Evolutionary conservation across 2,888 invertebrate species (phyloP).

Genomic region (Acrobasis consociella): DNA sequence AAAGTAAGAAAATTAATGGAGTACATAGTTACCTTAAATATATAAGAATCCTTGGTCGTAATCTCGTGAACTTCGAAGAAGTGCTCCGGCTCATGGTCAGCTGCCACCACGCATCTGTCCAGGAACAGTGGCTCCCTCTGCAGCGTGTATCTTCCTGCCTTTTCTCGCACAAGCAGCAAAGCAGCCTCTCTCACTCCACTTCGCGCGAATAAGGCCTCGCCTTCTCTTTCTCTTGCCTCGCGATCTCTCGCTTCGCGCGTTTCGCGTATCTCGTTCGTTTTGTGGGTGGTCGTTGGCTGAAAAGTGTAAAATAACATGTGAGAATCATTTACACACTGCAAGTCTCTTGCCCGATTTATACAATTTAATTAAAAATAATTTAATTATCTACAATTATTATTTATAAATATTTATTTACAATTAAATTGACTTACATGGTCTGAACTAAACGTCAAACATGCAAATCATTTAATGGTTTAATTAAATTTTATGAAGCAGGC

Average conservation of each 20-base stretch:
- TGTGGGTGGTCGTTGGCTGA: conserved; percentile 88
- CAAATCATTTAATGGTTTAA: no score
- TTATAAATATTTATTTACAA: no score
- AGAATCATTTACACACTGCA: no score
- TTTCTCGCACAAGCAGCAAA: conserved; percentile 93
- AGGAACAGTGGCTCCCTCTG: conserved; percentile 95
- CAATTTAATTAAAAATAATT: no score
- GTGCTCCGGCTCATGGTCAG: conserved; percentile 95
- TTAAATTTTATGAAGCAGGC: no score
- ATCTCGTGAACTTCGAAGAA: conserved; percentile 98
- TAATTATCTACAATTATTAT: no score
- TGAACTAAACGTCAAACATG: no score
- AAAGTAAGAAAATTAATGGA: no score
- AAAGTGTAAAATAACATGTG: conserved; percentile 31
- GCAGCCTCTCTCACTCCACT: conserved; percentile 94
- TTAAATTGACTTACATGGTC: no score
- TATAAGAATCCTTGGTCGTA: conserved; percentile 95
- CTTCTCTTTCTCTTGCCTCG: conserved; percentile 71
- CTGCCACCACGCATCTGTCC: conserved; percentile 95
- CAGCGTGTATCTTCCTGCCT: conserved; percentile 92
- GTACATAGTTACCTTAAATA: conserved; percentile 97
- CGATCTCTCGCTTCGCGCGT: conserved; percentile 71
- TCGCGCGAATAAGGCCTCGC: conserved; percentile 85
- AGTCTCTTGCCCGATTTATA: no score
- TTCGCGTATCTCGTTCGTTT: conserved; percentile 84